phyloP scores from a whole-genome alignment of 1,140 invertebrate genomes.

The Watersipora subatra region DNA sequence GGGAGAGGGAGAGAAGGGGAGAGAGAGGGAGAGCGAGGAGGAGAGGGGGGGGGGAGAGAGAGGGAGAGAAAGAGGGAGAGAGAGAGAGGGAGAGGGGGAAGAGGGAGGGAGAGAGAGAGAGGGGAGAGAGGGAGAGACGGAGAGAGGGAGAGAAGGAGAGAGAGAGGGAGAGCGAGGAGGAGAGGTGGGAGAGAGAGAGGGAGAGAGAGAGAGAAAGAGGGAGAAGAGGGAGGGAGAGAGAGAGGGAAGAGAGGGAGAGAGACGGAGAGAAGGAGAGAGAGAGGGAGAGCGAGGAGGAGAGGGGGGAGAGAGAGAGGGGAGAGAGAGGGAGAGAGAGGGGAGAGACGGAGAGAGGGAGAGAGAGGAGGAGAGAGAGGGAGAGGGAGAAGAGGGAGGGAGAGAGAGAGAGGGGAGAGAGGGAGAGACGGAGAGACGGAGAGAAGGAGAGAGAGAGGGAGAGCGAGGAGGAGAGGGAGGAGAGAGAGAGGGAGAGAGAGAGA shows the following conservation, averaged over 20 bases:
- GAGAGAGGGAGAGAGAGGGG: neutral
- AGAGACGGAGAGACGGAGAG: neutral
- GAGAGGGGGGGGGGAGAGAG: neutral
- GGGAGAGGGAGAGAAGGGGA: slow-evolving; percentile 2
- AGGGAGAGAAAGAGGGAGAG: neutral
- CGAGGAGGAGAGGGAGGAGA: neutral
- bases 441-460: too few species aligned
- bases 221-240: neutral
- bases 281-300: too few species aligned
- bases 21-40: neutral
- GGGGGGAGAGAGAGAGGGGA: neutral
- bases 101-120: neutral
- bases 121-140: neutral
- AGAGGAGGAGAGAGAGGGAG: neutral
- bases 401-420: neutral
- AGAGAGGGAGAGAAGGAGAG: neutral
- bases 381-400: neutral
- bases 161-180: too few species aligned
- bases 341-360: neutral
- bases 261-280: neutral
- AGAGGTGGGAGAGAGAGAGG: neutral
- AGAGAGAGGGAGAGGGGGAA: neutral
- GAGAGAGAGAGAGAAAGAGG: neutral
- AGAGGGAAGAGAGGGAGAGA: neutral
- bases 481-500: neutral